Evolutionary conservation across 2,797 vertebrate species (phyloP).

Genomic region (Gallinago solitaria): DNA sequence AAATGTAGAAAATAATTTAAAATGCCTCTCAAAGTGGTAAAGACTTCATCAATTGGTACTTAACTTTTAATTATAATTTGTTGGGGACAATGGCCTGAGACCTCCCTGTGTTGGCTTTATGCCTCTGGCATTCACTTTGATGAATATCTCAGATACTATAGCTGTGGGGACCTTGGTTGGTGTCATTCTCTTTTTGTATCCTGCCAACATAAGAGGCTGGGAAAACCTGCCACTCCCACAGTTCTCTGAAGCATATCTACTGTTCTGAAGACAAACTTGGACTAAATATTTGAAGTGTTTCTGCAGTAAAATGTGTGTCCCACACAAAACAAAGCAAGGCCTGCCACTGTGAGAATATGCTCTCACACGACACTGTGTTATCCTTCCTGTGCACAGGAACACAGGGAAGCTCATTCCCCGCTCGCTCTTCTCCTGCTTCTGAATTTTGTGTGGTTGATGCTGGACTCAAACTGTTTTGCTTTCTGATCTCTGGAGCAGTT

Average conservation of each 20-base stretch:
- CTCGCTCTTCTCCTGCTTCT: background rate
- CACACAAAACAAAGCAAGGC: background rate
- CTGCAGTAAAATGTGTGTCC: background rate
- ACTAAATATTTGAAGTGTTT: background rate
- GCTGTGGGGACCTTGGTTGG: background rate
- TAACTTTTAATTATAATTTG: constrained; percentile 28
- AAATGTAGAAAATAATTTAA: background rate
- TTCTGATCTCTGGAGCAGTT: background rate
- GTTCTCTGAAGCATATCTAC: background rate
- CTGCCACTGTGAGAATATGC: too few species aligned
- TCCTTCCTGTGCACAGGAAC: background rate
- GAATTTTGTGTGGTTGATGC: background rate
- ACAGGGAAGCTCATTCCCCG: background rate
- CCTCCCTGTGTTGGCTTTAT: background rate
- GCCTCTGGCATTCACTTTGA: constrained; percentile 4
- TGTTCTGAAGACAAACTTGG: background rate
- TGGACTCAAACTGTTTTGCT: background rate
- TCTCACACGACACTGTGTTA: fast-evolving
- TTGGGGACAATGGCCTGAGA: constrained; percentile 25
- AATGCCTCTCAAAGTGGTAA: background rate
- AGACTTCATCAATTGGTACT: background rate
- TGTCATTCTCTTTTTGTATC: background rate
- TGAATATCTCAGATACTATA: background rate
- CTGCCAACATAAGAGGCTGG: background rate
- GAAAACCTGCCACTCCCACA: background rate